These are phyloP conservation scores for Ciona savignyi DNA, from an alignment of 23 tunicate species.

Conservation along the genomic window DNA sequence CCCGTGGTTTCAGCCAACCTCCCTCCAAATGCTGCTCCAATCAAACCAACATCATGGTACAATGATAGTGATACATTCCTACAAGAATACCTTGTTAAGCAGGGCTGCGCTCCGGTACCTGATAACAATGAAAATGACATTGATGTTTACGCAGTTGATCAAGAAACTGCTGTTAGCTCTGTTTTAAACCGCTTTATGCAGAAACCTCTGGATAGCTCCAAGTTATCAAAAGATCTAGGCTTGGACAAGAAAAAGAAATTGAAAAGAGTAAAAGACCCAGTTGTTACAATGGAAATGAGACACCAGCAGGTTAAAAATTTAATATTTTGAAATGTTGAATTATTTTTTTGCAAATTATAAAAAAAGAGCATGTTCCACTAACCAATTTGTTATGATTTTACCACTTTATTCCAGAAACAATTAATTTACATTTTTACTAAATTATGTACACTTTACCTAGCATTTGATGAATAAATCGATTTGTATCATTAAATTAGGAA, in stretches of 20 bases:
- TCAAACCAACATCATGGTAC: not conserved
- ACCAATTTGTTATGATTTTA: too few species aligned
- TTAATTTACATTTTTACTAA: too few species aligned
- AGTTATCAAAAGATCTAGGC: not conserved
- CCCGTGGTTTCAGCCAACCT: too few species aligned
- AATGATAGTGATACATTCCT: not conserved
- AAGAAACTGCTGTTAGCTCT: not conserved
- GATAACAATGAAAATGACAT: not conserved
- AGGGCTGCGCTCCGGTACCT: not conserved
- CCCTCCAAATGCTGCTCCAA: not conserved
- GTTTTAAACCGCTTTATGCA: not conserved
- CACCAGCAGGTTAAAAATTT: slow-evolving; percentile 16
- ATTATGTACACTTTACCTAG: too few species aligned
- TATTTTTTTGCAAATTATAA: too few species aligned
- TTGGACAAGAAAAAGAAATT: not conserved
- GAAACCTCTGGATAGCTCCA: not conserved
- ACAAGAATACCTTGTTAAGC: not conserved
- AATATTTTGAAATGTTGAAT: too few species aligned
- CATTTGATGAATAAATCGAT: too few species aligned
- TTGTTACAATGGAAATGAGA: slow-evolving; percentile 16
- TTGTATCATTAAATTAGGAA: too few species aligned
- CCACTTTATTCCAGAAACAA: too few species aligned
- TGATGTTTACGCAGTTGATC: not conserved
- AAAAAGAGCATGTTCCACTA: too few species aligned
- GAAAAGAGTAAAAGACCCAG: not conserved